Base-by-base conservation (phyloP, 2,797 vertebrate species). In the Poecilia gillii region DNA sequence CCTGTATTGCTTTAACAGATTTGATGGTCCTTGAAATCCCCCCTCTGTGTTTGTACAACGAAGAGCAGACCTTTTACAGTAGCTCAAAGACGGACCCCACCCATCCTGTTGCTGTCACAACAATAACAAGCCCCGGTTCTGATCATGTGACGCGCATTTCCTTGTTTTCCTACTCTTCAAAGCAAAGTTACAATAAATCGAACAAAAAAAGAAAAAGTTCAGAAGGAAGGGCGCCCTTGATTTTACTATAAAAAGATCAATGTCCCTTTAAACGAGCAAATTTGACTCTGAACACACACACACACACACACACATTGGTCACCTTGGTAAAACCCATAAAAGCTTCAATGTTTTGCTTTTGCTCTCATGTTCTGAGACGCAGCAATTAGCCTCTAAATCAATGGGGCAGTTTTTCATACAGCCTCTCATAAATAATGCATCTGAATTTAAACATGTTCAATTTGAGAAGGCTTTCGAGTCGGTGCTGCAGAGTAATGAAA, bases 331-430 rank as follows among this genome's bases (percentile, higher is more conserved):
- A 57, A 70, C n/a, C 66, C 25, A 43, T 25, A 43, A 25, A 88
- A 88, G 84, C 78, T 85, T 81, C 81, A 85, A 84, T 89, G 86
- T 94, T 88, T 88, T 87, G 81, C 86, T 91, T 87, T 84, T 83
- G 80, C 84, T 86, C 7, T 77, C 75, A 85, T 93, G 87, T 90
- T 93, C 88, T 89, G 79, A 88, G 81, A 84, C 81, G 79, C 81
- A 78, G 90, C 93, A 94, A 95, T 95, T 95, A 94, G 92, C 94
- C 88, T 91, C 87, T 93, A 93, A 93, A 95, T 96, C 93, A 95
- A 91, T 93, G 89, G 87, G 83, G 83, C 86, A 83, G 89, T 85
- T 87, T 88, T 94, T 84, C 89, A 82, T 87, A 73, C 80, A 41
- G 79, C 76, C 75, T 78, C 89, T 96, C 93, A 95, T 96, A 88